Percentiles rank a stretch among this genome's conserved stretches.
Evolutionary conservation across 2,888 invertebrate genomes (phyloP).

Genomic region (Ophioninae sp.): DNA sequence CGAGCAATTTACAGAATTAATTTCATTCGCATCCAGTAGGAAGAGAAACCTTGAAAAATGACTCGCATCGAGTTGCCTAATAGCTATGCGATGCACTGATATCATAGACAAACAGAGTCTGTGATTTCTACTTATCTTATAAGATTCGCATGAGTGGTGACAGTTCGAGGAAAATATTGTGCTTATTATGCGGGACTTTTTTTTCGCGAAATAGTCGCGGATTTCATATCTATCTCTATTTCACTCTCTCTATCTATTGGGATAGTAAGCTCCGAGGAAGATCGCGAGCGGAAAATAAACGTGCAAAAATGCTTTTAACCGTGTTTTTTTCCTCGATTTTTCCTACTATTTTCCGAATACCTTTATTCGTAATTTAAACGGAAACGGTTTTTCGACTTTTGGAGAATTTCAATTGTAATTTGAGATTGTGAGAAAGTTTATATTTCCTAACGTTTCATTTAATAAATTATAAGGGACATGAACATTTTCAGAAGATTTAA

Average conservation of each 20-base stretch:
- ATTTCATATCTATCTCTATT: not conserved
- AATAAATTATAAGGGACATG: not conserved
- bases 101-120: conserved; percentile 47
- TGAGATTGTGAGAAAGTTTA: not conserved
- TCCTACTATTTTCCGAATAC: not conserved
- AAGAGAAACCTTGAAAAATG: conserved; percentile 11
- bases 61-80: conserved; percentile 22
- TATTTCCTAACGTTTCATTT: not conserved
- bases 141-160: conserved; percentile 45
- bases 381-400: not conserved
- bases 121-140: conserved; percentile 39
- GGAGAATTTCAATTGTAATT: not conserved
- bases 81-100: conserved; percentile 25
- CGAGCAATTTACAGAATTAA: not conserved
- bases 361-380: not conserved
- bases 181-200: conserved; percentile 1
- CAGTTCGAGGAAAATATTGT: conserved; percentile 32
- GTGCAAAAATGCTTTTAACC: not conserved
- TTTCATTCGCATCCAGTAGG: not conserved
- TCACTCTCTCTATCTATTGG: not conserved
- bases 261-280: not conserved
- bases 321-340: not conserved
- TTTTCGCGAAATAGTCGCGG: not conserved
- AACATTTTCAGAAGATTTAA: not conserved
- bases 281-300: not conserved